A percentile compares a stretch with the other conserved stretches of the same genome.
These are phyloP conservation scores for Aegithalos caudatus DNA, from an alignment of 2,113 vertebrate species.

Conservation along the genomic window DNA sequence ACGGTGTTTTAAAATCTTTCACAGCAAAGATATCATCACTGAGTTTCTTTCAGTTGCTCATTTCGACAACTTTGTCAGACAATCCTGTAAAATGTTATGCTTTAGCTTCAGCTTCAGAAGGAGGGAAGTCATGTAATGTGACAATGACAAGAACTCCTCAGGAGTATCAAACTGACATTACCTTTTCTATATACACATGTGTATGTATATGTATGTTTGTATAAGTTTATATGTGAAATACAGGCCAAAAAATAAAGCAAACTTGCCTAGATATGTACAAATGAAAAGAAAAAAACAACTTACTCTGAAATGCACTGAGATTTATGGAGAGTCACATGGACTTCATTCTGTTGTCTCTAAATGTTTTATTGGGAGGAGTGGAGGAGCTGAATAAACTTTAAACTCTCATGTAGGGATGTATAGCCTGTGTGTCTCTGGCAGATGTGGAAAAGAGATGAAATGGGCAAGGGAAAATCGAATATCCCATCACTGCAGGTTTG, in stretches of 20 bases:
- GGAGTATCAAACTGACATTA: slow-evolving; percentile 10
- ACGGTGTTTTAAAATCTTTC: not conserved
- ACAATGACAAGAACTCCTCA: slow-evolving; percentile 14
- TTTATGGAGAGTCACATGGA: slow-evolving; percentile 66
- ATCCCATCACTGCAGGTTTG: slow-evolving; percentile 82
- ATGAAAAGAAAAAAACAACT: slow-evolving; percentile 23
- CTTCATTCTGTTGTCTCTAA: slow-evolving; percentile 74
- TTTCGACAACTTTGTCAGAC: slow-evolving; percentile 18
- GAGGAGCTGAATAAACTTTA: slow-evolving; percentile 79
- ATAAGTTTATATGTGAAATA: not conserved
- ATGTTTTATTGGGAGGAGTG: slow-evolving; percentile 61
- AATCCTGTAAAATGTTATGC: not conserved
- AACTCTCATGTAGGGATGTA: slow-evolving; percentile 83
- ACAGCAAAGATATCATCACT: not conserved
- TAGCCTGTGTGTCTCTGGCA: slow-evolving; percentile 84
- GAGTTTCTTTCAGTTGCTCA: not conserved
- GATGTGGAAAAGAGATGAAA: slow-evolving; percentile 89
- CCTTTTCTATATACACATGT: not conserved
- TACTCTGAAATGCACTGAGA: slow-evolving; percentile 49
- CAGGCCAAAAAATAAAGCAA: slow-evolving; percentile 19
- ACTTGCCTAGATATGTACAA: slow-evolving; percentile 61
- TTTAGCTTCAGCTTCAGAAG: not conserved
- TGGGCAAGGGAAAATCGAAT: slow-evolving; percentile 82
- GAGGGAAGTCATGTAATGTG: not conserved
- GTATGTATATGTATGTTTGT: not conserved